Conservation (phyloP, 2,113 vertebrate genomes). For the Lamprotornis superbus region DNA sequence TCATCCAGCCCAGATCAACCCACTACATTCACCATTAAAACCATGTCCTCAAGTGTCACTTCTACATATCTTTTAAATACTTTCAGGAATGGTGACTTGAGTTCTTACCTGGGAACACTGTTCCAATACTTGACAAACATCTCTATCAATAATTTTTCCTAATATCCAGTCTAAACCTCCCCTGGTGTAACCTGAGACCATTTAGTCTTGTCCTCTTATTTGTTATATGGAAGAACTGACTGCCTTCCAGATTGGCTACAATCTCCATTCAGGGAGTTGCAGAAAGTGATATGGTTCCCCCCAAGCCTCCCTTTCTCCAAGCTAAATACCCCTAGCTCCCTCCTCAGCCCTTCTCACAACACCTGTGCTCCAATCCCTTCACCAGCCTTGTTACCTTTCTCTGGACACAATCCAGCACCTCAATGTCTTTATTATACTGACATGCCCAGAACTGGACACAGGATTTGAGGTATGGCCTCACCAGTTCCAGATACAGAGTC, state of each 20-base stretch:
- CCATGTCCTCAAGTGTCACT: not conserved
- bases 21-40: not conserved
- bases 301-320: not conserved
- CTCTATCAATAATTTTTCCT: not conserved
- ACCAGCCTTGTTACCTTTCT: not conserved
- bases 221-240: not conserved
- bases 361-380: not conserved
- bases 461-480: not conserved
- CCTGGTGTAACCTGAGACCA: not conserved
- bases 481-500: not conserved
- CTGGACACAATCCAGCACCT: not conserved
- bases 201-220: not conserved
- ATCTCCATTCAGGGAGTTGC: not conserved
- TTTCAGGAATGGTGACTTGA: not conserved
- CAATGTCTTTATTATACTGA: no score
- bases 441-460: not conserved
- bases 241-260: not conserved
- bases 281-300: not conserved
- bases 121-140: not conserved
- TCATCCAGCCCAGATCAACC: not conserved
- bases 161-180: not conserved
- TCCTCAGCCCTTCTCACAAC: not conserved
- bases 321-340: not conserved
- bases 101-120: not conserved
- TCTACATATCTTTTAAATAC: not conserved